Percentiles rank a stretch among this genome's conserved stretches.
phyloP scores from a whole-genome alignment of 2,888 invertebrate species.

The Arrhopalites spinosus region DNA sequence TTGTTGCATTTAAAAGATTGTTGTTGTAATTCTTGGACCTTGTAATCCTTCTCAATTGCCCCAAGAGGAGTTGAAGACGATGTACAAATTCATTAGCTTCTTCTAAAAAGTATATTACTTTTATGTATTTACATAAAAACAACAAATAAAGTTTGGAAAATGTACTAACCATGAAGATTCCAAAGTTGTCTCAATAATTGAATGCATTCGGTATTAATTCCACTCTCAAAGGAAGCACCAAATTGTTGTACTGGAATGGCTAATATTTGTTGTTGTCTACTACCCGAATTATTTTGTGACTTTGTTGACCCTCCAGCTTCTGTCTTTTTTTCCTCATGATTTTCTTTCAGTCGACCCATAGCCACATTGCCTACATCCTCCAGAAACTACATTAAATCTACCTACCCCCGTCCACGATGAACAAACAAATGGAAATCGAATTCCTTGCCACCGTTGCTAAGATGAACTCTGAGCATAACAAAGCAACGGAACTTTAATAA shows the following conservation, averaged over 20 bases:
- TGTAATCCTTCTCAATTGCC: not conserved
- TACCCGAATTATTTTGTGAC: too few relatives aligned
- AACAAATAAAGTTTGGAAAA: slow-evolving; percentile 34
- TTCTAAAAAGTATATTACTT: too few relatives aligned
- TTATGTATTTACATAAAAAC: slow-evolving; percentile 28
- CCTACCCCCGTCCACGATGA: too few relatives aligned
- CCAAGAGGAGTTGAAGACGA: not conserved
- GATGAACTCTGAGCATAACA: too few relatives aligned
- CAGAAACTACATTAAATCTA: too few relatives aligned
- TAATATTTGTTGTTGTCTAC: not conserved
- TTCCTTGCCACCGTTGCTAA: too few relatives aligned
- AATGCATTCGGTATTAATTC: slow-evolving; percentile 45
- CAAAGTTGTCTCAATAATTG: slow-evolving; percentile 54
- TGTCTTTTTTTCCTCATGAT: too few relatives aligned
- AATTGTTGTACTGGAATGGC: not conserved
- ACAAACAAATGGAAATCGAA: too few relatives aligned
- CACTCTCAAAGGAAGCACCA: slow-evolving; percentile 4
- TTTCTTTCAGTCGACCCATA: too few relatives aligned
- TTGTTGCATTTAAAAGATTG: not conserved
- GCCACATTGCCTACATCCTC: too few relatives aligned
- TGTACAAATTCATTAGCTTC: slow-evolving; percentile 25
- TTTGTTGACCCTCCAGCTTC: too few relatives aligned
- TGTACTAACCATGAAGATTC: slow-evolving; percentile 49
- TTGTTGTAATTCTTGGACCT: not conserved
- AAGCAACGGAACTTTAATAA: too few relatives aligned